Evolutionary conservation across 2,888 invertebrate species (phyloP).

Genomic region (Ashinkailepas kermadecensis): DNA sequence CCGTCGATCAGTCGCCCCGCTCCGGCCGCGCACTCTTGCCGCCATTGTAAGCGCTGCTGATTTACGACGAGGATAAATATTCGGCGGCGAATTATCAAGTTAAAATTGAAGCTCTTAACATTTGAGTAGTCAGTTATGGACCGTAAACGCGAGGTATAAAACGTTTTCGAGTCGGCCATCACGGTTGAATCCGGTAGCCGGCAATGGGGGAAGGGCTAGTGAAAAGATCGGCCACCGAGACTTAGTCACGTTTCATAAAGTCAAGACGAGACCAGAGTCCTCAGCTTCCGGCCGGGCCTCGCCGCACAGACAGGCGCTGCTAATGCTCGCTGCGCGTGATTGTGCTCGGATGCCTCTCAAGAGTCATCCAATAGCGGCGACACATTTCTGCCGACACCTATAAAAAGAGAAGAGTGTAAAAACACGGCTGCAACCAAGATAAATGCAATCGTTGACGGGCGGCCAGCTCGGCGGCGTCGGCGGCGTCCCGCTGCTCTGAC

Average conservation of each 20-base stretch:
- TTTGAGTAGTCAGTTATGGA: conserved; percentile 21
- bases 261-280: too few relatives aligned
- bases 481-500: not conserved
- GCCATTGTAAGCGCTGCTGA: not conserved
- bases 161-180: not conserved
- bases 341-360: too few relatives aligned
- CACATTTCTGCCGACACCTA: not conserved
- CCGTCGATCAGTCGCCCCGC: not conserved
- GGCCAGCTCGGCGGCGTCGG: not conserved
- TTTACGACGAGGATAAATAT: conserved; percentile 10
- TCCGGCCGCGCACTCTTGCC: too few relatives aligned
- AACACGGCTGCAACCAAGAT: conserved; percentile 21
- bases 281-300: too few relatives aligned
- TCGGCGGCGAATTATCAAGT: conserved; percentile 21
- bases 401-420: conserved; percentile 12
- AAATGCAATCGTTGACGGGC: conserved; percentile 13
- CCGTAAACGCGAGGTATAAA: not conserved
- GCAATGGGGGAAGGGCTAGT: not conserved
- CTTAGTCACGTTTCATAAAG: not conserved
- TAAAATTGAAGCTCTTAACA: conserved; percentile 22
- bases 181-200: conserved; percentile 15
- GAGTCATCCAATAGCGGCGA: not conserved
- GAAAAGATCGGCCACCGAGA: not conserved
- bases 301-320: too few relatives aligned
- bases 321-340: too few relatives aligned